A percentile compares a stretch with the other conserved stretches of the same genome.
Evolutionary conservation across 2,888 invertebrate species (phyloP).

Genomic region (Drosophila formosana): DNA sequence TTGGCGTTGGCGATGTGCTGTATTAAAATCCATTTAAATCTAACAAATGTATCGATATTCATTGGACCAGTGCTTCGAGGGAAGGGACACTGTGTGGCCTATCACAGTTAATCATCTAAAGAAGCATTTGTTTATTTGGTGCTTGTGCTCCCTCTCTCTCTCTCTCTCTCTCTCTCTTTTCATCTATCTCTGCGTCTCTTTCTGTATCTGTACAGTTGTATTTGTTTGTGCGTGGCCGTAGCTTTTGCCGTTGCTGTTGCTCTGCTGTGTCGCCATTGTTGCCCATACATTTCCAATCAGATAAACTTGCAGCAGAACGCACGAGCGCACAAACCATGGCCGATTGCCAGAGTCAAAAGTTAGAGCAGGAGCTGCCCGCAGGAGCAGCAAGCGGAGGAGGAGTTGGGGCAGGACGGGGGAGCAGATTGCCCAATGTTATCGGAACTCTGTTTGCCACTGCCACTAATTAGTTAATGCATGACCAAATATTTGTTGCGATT

Average conservation of each 20-base stretch:
- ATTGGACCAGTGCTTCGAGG: slow-evolving; percentile 48
- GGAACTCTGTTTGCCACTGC: slow-evolving; percentile 35
- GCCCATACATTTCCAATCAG: slow-evolving; percentile 70
- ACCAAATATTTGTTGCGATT: slow-evolving; percentile 60
- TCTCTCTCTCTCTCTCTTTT: slow-evolving; percentile 7
- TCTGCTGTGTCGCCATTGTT: slow-evolving; percentile 70
- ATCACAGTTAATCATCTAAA: slow-evolving; percentile 79
- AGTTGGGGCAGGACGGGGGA: not conserved
- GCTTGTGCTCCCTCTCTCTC: slow-evolving; percentile 5
- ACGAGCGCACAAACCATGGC: slow-evolving; percentile 65
- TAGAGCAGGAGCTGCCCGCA: slow-evolving; percentile 19
- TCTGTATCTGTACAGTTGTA: slow-evolving; percentile 24
- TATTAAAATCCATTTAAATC: slow-evolving; percentile 78
- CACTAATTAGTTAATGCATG: slow-evolving; percentile 81
- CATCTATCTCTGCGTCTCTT: slow-evolving; percentile 5
- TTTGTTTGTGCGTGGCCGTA: slow-evolving; percentile 41
- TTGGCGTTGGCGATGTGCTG: slow-evolving; percentile 14
- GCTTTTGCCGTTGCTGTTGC: slow-evolving; percentile 23
- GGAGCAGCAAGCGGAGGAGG: not conserved
- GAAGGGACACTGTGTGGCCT: slow-evolving; percentile 48
- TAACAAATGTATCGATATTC: slow-evolving; percentile 68
- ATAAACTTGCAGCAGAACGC: slow-evolving; percentile 72
- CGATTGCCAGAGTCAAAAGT: slow-evolving; percentile 25
- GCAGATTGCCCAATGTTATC: slow-evolving; percentile 39
- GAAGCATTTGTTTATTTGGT: slow-evolving; percentile 66